Percentiles rank a stretch among this genome's conserved stretches.
phyloP scores from a whole-genome alignment of 2,888 invertebrate species.

The Pammene aurita region DNA sequence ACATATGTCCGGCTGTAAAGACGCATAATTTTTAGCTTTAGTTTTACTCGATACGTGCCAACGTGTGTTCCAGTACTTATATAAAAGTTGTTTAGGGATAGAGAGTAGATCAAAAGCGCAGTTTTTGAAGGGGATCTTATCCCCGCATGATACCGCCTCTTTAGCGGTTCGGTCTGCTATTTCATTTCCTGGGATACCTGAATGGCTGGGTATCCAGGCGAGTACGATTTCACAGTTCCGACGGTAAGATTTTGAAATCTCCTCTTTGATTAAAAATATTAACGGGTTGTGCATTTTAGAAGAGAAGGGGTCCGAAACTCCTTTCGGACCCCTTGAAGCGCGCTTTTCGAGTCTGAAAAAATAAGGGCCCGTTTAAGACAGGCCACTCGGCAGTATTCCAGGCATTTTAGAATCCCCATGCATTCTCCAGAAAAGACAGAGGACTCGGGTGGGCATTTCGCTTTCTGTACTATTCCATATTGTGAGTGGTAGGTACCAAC shows the following conservation, averaged over 20 bases:
- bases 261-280: too few species aligned
- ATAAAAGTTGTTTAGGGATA: background rate
- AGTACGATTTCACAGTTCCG: too few species aligned
- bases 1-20: too few species aligned
- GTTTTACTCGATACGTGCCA: background rate
- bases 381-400: constrained; percentile 1
- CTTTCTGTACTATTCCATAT: background rate
- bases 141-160: too few species aligned
- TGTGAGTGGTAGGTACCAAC: constrained; percentile 7
- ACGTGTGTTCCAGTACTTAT: background rate
- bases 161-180: too few species aligned
- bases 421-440: background rate
- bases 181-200: too few species aligned
- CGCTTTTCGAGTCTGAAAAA: background rate
- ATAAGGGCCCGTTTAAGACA: background rate
- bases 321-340: background rate
- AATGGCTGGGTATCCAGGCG: too few species aligned
- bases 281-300: background rate
- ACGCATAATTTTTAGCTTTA: too few species aligned
- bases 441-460: background rate
- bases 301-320: constrained; percentile 1
- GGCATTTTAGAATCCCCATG: background rate
- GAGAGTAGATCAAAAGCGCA: background rate
- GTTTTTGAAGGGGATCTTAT: too few species aligned
- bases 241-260: too few species aligned